These are phyloP conservation scores for Saimiri boliviensis DNA, from an alignment of 2,113 vertebrate species.

Conservation along the genomic window DNA sequence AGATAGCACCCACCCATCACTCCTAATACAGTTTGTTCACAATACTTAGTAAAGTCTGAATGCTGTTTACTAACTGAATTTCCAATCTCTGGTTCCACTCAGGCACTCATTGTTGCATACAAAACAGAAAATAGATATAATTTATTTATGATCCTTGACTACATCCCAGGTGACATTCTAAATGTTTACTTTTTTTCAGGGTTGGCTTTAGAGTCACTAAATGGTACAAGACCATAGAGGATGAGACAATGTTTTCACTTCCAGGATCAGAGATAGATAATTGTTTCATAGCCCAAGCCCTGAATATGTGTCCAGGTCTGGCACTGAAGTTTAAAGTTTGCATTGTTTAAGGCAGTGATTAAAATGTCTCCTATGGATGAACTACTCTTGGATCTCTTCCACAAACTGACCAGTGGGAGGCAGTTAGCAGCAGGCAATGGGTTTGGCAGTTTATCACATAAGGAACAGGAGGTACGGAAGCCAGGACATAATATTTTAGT, in stretches of 20 bases:
- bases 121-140: background rate
- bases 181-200: background rate
- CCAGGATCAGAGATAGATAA: background rate
- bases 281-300: background rate
- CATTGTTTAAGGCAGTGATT: background rate
- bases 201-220: slow-evolving; percentile 14
- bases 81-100: background rate
- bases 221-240: background rate
- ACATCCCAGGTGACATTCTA: background rate
- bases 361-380: background rate
- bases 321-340: background rate
- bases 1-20: background rate
- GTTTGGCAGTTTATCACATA: background rate
- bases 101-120: background rate
- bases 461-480: background rate
- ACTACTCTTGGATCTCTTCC: background rate
- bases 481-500: background rate
- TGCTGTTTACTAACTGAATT: background rate
- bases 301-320: background rate
- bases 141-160: slow-evolving; percentile 37
- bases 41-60: background rate
- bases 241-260: background rate
- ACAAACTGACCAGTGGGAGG: background rate
- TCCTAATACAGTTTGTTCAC: background rate
- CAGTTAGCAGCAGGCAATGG: background rate